Conservation (phyloP, 2,113 vertebrate species). For the Hiodon tergisus region DNA sequence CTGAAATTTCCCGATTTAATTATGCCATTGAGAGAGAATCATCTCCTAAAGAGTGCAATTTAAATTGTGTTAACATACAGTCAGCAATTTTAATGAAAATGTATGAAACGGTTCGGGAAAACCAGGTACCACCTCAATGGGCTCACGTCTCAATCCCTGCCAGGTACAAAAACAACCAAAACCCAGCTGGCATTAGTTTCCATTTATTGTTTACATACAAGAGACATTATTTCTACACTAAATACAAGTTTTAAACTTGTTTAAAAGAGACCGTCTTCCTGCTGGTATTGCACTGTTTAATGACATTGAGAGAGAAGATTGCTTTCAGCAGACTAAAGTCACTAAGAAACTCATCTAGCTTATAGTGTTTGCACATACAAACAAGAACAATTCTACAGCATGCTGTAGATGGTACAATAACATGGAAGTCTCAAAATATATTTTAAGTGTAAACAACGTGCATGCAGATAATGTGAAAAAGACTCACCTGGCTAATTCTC, state of each 20-base stretch:
- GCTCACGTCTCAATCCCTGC: background rate
- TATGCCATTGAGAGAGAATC: too few relatives aligned
- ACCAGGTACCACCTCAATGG: too few relatives aligned
- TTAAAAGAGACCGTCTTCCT: slow-evolving; percentile 42
- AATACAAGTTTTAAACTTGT: slow-evolving; percentile 56
- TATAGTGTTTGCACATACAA: slow-evolving; percentile 52
- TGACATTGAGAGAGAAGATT: slow-evolving; percentile 41
- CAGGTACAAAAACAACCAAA: background rate
- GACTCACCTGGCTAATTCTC: background rate
- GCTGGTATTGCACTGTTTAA: slow-evolving; percentile 58
- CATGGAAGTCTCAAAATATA: background rate
- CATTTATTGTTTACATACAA: slow-evolving; percentile 58
- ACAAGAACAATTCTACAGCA: slow-evolving; percentile 47
- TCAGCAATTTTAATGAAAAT: too few relatives aligned
- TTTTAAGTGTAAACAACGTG: slow-evolving; percentile 59
- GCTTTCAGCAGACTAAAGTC: slow-evolving; percentile 31
- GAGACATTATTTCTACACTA: slow-evolving; percentile 52
- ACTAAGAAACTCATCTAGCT: slow-evolving; percentile 51
- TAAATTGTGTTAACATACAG: too few relatives aligned
- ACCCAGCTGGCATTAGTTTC: slow-evolving; percentile 29
- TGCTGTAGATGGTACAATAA: slow-evolving; percentile 49
- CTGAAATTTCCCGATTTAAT: too few relatives aligned
- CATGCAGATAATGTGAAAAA: slow-evolving; percentile 63
- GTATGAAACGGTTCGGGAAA: too few relatives aligned
- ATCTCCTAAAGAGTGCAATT: too few relatives aligned